Evolutionary conservation across 1,140 invertebrate species (phyloP), one percentile per base, ranked within the genome.

Genomic region (Leptinotarsa lineolata): DNA sequence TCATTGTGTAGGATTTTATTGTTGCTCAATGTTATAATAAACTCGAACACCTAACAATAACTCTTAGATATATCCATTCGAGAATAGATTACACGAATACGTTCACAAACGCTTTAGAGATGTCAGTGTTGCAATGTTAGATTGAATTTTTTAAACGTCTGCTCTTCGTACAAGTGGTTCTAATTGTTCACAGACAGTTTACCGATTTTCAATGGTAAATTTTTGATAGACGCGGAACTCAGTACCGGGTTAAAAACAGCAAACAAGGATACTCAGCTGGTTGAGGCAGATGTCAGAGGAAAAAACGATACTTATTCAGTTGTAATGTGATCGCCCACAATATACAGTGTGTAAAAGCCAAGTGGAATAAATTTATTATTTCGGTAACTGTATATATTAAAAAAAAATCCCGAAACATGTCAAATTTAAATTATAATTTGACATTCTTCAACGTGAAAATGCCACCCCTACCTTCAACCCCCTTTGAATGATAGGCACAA

Each of bases 171-270:
- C 48, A 54, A 54, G 3, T 18, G n/a, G 48, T n/a, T 54, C 16
- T 54, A 54, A 54, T 54, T 54, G 48, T 54, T 54, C 48, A 54
- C 15, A 54, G 48, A 63, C 61, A 24, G 61, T 63, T 63, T 63
- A 63, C 2, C 24, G 61, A 63, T 63, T 63, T 63, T 24, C 11
- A 63, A 63, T 63, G 61, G 61, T 21, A 13, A 63, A 63, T 59
- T 13, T 39, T 8, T 39, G 30, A 11, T 54, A 8, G 48, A 54
- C 16, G n/a, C 15, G 48, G 48, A 16, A 54, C 13, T 13, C 3
- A n/a, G 48, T 54, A 15, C n/a, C n/a, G 13, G 13, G 11, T 16
- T 3, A 54, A 54, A 54, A n/a, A n/a, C 6, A 54, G 6, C 48
- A 54, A 54, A 54, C 16, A 8, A 63, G 61, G n/a, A 63, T 63